Evolutionary conservation across 2,888 invertebrate genomes (phyloP).

Genomic region (Drosophila leonis): DNA sequence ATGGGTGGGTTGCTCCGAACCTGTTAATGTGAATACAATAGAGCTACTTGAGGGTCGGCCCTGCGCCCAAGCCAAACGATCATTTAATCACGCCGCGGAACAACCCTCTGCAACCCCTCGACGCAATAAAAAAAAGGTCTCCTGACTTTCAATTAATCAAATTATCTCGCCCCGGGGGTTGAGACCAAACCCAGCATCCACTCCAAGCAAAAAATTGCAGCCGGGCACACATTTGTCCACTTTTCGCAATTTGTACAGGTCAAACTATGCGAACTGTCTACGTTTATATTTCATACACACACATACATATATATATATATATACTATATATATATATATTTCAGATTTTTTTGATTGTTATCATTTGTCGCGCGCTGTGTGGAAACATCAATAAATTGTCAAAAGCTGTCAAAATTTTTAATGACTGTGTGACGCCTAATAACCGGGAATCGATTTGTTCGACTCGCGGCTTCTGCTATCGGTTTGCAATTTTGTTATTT

Average conservation of each 20-base stretch:
- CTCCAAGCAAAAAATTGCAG: conserved; percentile 45
- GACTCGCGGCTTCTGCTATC: conserved; percentile 27
- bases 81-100: conserved; percentile 62
- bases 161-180: conserved; percentile 65
- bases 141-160: conserved; percentile 80
- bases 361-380: conserved; percentile 68
- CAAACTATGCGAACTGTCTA: conserved; percentile 48
- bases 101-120: conserved; percentile 44
- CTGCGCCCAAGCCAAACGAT: conserved; percentile 56
- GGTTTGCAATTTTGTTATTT: conserved; percentile 36
- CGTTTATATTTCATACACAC: conserved; percentile 19
- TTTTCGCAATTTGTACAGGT: conserved; percentile 76
- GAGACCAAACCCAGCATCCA: conserved; percentile 22
- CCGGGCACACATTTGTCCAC: conserved; percentile 76
- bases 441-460: conserved; percentile 71
- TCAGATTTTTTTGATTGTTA: conserved; percentile 50
- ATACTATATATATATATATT: background rate
- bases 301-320: background rate
- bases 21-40: conserved; percentile 78
- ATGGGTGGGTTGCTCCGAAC: conserved; percentile 62
- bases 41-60: conserved; percentile 66
- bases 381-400: conserved; percentile 75
- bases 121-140: conserved; percentile 63
- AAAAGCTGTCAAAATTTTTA: conserved; percentile 80
- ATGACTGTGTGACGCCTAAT: conserved; percentile 79